Base-by-base conservation (phyloP, 2,888 invertebrate species). In the Caenorhabditis sp. region DNA sequence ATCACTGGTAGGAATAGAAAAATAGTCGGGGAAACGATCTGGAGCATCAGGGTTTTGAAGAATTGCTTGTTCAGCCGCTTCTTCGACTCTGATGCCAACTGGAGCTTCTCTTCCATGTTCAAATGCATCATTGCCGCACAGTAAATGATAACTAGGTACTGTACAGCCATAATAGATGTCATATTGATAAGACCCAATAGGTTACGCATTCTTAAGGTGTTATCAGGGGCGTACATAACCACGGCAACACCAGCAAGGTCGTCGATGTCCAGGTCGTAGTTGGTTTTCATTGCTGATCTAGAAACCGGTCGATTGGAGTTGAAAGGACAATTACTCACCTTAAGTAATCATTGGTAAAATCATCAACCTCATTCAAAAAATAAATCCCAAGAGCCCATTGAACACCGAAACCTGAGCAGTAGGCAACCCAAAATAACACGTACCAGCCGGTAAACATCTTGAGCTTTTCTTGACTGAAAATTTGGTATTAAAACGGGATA, bases 91-190 rank as follows among this genome's bases (percentile, higher is more conserved):
- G 67, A 67, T 24, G 28, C 37, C 28, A 44, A 28, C 55, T 56
- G 24, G 1, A 67, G 55, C 15, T 56, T 60, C 11, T 69, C 60
- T 9, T 69, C 60, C 58, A 69, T 60, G 50, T 47, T 2, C 58
- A 22, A 26, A 32, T 69, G 24, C 69, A 69, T 60, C 47, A 58
- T 69, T 8, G 60, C 11, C n/a, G 50, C 69, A 24, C 67, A 67
- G 24, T 20, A 67, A 20, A 67, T 44, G 55, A 67, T 67, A 32
- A 67, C 53, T 20, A 56, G 44, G 32, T 67, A 67, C 44, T 67
- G 67, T 40, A 67, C 22, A 20, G 56, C 28, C 56, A 67, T 55
- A 8, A 67, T 56, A 4, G 26, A 15, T 24, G 56, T 44, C 13
- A 67, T 67, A 11, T 67, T 67, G 26, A 40, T 3, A 9, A 62